These are phyloP conservation scores for Paratilapia polleni DNA, from an alignment of 2,113 vertebrate species.

Conservation along the genomic window DNA sequence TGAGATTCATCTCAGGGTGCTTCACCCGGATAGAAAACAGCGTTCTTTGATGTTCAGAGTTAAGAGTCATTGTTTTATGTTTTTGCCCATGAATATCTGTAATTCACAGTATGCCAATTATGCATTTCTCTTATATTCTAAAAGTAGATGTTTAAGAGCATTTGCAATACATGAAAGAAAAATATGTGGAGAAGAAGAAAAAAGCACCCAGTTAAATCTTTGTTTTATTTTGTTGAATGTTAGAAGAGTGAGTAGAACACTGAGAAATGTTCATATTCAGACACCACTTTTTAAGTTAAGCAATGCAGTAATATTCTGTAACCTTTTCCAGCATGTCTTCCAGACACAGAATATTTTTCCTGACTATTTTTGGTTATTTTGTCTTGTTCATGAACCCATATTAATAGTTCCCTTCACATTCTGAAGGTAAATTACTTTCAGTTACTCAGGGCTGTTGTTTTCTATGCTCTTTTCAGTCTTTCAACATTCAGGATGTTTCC, in stretches of 20 bases:
- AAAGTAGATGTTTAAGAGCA: constrained; percentile 1
- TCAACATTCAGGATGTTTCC: background rate
- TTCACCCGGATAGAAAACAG: constrained; percentile 39
- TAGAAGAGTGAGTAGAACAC: background rate
- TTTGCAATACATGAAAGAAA: background rate
- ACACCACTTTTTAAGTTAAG: background rate
- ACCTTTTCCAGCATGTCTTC: background rate
- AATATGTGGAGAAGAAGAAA: background rate
- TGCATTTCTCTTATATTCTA: background rate
- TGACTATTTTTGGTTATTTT: background rate
- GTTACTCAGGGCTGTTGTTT: background rate
- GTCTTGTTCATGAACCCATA: background rate
- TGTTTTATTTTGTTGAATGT: constrained; percentile 12
- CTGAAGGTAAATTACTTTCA: background rate
- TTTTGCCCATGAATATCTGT: constrained; percentile 31
- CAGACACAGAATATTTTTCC: background rate
- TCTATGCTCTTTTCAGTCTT: background rate
- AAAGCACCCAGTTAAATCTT: background rate
- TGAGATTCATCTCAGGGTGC: constrained; percentile 56
- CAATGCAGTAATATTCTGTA: background rate
- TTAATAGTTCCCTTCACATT: background rate
- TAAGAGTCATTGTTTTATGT: constrained; percentile 53
- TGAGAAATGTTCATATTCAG: constrained; percentile 16
- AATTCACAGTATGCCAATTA: constrained; percentile 41
- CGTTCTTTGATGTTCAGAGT: constrained; percentile 65